Evolutionary conservation across 2,113 vertebrate species (phyloP), one percentile per base, ranked within the genome.

Genomic region (Serinus canaria): DNA sequence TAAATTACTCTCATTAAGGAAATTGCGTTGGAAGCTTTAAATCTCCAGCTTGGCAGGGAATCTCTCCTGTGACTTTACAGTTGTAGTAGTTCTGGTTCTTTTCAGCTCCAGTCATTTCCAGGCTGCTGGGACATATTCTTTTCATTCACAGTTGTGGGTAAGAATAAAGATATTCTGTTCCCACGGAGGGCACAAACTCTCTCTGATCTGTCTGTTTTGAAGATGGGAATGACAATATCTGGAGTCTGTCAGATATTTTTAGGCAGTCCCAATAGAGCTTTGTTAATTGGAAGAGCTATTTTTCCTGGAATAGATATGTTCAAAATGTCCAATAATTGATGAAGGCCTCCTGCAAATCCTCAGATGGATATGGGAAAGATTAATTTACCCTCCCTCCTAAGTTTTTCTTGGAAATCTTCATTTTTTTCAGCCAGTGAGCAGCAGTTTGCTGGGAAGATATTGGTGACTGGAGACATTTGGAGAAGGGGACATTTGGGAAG

Each of bases 181-280:
- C 95, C 94, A 94, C 6, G 4, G 92, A 97, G 93, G 95, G 93
- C 92, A 95, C 87, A 91, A 90, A 90, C 83, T 94, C 88, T 95
- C 81, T 95, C 92, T 93, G 93, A 94, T 97, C 94, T 95, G 91
- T 90, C 93, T 96, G 94, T 95, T 96, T 94, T 88, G 95, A 96
- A 95, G 92, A 91, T 44, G 82, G 92, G 72, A 91, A 70, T 90
- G 93, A 96, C 92, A 96, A 85, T 96, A 96, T 96, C 94, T 94
- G 95, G 93, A 92, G 72, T 30, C 92, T 94, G 95, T 93, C 93
- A 92, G 92, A 86, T 96, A 97, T 95, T 96, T 96, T 97, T 95
- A 96, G 92, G 50, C 0, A 5, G 56, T 91, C 94, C 91, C 94
- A 89, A 53, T 79, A 79, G 76, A 78, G 94, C 49, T 95, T 91